These are phyloP conservation scores for Semicossyphus pulcher DNA, from an alignment of 2,113 vertebrate genomes.

Conservation along the genomic window DNA sequence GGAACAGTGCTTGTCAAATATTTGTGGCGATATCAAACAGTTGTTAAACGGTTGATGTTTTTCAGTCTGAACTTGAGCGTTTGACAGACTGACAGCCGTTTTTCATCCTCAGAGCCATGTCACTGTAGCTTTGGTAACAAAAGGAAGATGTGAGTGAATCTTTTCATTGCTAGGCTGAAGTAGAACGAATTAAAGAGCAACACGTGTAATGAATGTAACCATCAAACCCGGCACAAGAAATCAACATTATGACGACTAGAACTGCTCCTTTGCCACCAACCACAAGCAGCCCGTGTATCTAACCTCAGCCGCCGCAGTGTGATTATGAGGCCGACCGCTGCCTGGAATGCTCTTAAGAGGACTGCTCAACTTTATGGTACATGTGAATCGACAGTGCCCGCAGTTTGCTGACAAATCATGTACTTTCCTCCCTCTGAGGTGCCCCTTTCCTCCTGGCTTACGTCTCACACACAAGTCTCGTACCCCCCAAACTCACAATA, in stretches of 20 bases:
- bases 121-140: not conserved
- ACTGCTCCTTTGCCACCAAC: slow-evolving; percentile 46
- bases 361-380: slow-evolving; percentile 48
- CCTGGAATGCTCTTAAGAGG: slow-evolving; percentile 45
- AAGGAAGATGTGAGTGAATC: not conserved
- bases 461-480: slow-evolving; percentile 37
- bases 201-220: slow-evolving; percentile 29
- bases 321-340: slow-evolving; percentile 33
- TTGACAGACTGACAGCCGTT: no score
- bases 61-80: no score
- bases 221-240: slow-evolving; percentile 35
- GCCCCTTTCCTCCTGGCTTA: slow-evolving; percentile 43
- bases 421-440: slow-evolving; percentile 44
- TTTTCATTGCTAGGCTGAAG: not conserved
- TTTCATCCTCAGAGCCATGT: not conserved
- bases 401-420: slow-evolving; percentile 75
- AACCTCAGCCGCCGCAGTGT: slow-evolving; percentile 30
- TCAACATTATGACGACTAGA: slow-evolving; percentile 21
- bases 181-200: not conserved
- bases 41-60: no score
- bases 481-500: slow-evolving; percentile 59
- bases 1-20: no score
- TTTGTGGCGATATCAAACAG: no score
- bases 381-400: slow-evolving; percentile 28
- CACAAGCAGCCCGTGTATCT: slow-evolving; percentile 14